Percentiles rank a stretch among this genome's conserved stretches.
Evolutionary conservation across 1,140 invertebrate genomes (phyloP).

Genomic region (Lanistes nyassanus): DNA sequence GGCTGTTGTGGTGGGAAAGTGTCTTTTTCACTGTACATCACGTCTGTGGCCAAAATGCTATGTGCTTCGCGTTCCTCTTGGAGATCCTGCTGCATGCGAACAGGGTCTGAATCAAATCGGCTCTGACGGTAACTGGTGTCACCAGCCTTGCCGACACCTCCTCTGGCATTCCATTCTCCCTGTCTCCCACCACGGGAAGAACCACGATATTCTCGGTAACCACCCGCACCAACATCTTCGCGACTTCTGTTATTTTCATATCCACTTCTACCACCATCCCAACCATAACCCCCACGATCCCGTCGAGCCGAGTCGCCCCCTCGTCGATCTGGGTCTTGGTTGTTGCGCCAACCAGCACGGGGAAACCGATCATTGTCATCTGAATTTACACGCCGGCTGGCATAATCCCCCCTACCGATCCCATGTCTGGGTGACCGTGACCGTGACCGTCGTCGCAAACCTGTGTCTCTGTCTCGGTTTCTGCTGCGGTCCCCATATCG

Average conservation of each 20-base stretch:
- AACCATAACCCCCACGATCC: not conserved
- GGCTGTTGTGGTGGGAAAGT: too few relatives aligned
- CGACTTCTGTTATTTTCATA: not conserved
- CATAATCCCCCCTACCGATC: constrained; percentile 9
- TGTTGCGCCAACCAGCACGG: constrained; percentile 41
- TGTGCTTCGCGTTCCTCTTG: too few relatives aligned
- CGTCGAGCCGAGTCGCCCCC: too few relatives aligned
- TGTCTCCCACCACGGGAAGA: not conserved
- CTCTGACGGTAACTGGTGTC: too few relatives aligned
- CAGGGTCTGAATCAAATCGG: too few relatives aligned
- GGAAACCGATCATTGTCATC: constrained; percentile 26
- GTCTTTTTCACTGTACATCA: too few relatives aligned
- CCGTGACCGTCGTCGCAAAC: constrained; percentile 17
- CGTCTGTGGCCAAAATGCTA: too few relatives aligned
- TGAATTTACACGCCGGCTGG: constrained; percentile 10
- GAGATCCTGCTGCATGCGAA: too few relatives aligned
- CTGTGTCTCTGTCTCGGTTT: constrained; percentile 29
- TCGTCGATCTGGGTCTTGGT: not conserved
- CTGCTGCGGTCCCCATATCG: constrained; percentile 24
- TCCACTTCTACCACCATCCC: not conserved
- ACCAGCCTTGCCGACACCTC: too few relatives aligned
- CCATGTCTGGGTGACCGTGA: constrained; percentile 19
- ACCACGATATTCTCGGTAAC: not conserved
- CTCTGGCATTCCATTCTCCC: not conserved
- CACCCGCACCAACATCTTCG: not conserved